Evolutionary conservation across 2,888 invertebrate genomes (phyloP), one percentile per base, ranked within the genome.

Genomic region (Achlya flavicornis): DNA sequence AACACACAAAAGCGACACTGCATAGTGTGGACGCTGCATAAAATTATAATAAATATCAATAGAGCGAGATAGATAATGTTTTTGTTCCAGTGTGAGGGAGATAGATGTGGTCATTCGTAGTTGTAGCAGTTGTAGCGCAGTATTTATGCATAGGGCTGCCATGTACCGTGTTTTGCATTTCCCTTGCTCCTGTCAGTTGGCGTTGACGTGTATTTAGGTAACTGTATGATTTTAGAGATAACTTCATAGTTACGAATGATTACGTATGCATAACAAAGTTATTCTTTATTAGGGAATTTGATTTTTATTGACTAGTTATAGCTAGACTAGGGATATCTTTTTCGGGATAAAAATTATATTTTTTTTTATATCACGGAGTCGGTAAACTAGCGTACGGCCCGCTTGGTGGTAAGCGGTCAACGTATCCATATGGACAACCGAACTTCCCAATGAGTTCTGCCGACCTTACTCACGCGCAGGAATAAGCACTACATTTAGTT

Each of bases 1-100:
- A 93, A 83, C 80, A 80, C 81, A 92, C 91, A 93, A 93, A 85
- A 85, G 89, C 80, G 76, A 78, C 77, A 70, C 53, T 53, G 53
- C 66, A 73, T 75, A 83, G 83, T 79, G 79, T 82, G 86, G 89
- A 85, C 88, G 86, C 86, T 86, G 92, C 89, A 93, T 93, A 92
- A 92, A 91, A 93, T 93, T 92, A 93, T 91, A 91, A 93, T 93
- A 93, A 92, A 93, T 91, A 91, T 87, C 82, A 73, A 68, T 69
- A 81, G 85, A 87, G 78, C 65, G 84, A 76, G 84, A 86, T 57
- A 61, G 68, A 33, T 26, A 72, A 64, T n/a, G 66, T 35, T 26
- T 57, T 14, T 32, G 35, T 53, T 46, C 32, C 12, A 46, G 71
- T 11, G 57, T 16, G 74, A 76, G 65, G 66, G 79, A 72, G 84